Base-by-base conservation (phyloP, 2,113 vertebrate genomes). In the Mohoua ochrocephala region DNA sequence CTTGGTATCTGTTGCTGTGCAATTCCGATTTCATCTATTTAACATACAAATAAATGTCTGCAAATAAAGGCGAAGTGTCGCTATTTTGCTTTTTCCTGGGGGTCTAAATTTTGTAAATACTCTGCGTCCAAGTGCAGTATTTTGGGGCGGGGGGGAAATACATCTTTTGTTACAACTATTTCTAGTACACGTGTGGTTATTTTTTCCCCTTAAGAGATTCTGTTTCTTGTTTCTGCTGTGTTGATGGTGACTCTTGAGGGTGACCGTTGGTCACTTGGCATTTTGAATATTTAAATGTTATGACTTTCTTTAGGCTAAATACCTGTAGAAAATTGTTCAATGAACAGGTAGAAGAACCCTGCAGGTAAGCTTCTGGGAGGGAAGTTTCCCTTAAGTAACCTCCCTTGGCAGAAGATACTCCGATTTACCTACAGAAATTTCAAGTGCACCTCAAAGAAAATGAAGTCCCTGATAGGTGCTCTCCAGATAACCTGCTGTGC, bases 391-490 rank as follows among this genome's bases (percentile, higher is more conserved):
- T 42, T 45, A 57, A 50, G 8, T 52, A 84, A 24, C 15, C 28
- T 81, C 27, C 30, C 2, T 1, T 84, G 50, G 45, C 42, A 84
- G 45, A 81, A 81, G 28, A 20, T 57, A 24, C 18, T 54, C 3
- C 52, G 69, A 53, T 61, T 74, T 91, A 49, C 27, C 52, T 27
- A 42, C 26, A 74, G 47, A 81, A 70, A 59, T 49, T 78, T 84
- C 53, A 70, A 45, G 39, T 27, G 17, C 15, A 5, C 39, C 57
- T 81, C 41, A 59, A 63, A 78, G 69, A 65, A 63, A 44, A 21
- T 1, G 0, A 60, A 88, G 47, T 24, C 39, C 10, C 12, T 24
- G 20, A 9, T 24, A 15, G 0, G 0, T 57, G 18, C 57, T 73
- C 31, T 67, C 8, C 30, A 20, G 18, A 35, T 70, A 83, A 73